phyloP scores from a whole-genome alignment of 2,888 invertebrate species.

The Drosophila pseudotakahashii region DNA sequence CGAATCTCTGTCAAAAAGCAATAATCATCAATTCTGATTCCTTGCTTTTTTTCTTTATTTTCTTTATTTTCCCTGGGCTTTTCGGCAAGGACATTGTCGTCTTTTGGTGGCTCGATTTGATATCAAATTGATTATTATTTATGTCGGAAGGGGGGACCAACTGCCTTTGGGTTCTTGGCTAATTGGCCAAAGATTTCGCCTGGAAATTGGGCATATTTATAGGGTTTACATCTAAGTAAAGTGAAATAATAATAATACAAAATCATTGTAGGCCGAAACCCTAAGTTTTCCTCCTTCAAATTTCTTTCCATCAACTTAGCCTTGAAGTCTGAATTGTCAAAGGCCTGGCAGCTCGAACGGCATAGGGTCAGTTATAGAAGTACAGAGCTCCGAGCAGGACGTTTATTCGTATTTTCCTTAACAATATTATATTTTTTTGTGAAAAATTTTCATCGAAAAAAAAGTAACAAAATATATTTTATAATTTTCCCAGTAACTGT shows the following conservation, averaged over 20 bases:
- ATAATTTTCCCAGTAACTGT: too few relatives aligned
- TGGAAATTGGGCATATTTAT: neutral
- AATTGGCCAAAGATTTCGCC: slow-evolving; percentile 40
- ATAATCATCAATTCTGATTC: slow-evolving; percentile 85
- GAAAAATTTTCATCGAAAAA: too few relatives aligned
- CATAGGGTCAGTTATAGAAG: neutral
- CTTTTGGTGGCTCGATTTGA: slow-evolving; percentile 62
- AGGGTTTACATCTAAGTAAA: neutral
- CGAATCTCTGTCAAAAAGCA: slow-evolving; percentile 83
- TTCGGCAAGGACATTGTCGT: slow-evolving; percentile 39
- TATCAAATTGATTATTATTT: slow-evolving; percentile 83
- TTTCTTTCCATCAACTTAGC: neutral
- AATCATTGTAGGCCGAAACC: too few relatives aligned
- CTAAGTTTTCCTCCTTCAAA: too few relatives aligned
- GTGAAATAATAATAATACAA: too few relatives aligned
- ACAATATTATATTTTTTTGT: too few relatives aligned
- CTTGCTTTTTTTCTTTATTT: slow-evolving; percentile 44
- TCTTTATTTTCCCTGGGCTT: slow-evolving; percentile 50
- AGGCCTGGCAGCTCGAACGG: neutral
- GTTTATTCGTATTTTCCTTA: too few relatives aligned
- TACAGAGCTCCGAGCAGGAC: neutral
- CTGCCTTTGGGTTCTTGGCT: slow-evolving; percentile 26
- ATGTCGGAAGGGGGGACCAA: slow-evolving; percentile 37
- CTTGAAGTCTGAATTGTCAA: neutral
- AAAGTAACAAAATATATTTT: too few relatives aligned